Evolutionary conservation across 2,113 vertebrate species (phyloP).

Genomic region (Panthera uncia): DNA sequence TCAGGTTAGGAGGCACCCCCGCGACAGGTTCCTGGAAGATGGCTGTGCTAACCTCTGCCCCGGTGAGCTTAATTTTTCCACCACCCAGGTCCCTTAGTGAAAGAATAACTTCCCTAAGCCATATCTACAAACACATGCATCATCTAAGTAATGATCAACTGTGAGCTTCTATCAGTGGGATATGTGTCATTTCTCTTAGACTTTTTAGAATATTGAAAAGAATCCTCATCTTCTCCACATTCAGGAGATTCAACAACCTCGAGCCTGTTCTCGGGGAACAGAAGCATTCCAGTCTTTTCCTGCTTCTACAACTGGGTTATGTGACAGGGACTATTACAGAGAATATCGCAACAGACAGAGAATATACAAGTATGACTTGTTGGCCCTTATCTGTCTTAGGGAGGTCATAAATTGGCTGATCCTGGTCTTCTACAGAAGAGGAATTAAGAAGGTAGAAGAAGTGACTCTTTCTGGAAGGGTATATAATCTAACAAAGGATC

Average conservation of each 20-base stretch:
- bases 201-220: constrained; percentile 6
- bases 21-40: neutral
- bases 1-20: neutral
- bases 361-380: neutral
- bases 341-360: neutral
- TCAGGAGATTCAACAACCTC: neutral
- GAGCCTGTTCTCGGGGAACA: neutral
- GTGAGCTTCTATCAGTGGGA: neutral
- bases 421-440: neutral
- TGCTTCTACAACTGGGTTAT: neutral
- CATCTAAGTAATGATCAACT: constrained; percentile 7
- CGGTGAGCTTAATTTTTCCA: neutral
- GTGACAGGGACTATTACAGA: neutral
- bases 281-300: neutral
- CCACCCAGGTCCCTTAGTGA: neutral
- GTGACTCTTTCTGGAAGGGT: neutral
- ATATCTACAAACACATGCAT: constrained; percentile 21
- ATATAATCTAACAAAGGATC: neutral
- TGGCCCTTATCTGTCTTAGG: neutral
- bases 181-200: constrained; percentile 5
- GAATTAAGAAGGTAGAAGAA: constrained; percentile 8
- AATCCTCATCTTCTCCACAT: constrained; percentile 30
- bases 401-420: neutral
- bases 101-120: constrained; percentile 48
- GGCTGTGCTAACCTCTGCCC: constrained; percentile 31